Base-by-base conservation (phyloP, 2,888 invertebrate species). In the Leptopilina myrica region DNA sequence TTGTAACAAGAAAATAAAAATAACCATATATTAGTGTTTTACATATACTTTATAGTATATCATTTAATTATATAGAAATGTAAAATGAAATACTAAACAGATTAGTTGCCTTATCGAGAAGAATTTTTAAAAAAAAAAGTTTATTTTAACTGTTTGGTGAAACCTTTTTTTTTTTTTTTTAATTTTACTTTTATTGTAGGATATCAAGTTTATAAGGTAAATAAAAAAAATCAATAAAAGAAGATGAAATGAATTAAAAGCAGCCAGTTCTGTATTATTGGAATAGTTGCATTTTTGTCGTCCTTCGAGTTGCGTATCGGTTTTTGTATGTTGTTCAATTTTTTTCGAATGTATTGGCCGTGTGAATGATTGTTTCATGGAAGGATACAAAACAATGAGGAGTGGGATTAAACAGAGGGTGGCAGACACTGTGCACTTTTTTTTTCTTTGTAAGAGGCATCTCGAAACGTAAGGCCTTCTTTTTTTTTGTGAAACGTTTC, bases 21-120 rank as follows among this genome's bases (percentile, higher is more conserved):
- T 91, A 91, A 91, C 87, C 91, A 88, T 90, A 91, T 91, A 91
- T 91, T 91, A 91, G 90, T 91, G 91, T 91, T 91, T 91, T 91
- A 91, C 91, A 91, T 91, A 91, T 91, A 91, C 91, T 90, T 91
- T 91, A 91, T 90, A 90, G 73, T 73, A 73, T 73, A 73, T 73
- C 88, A 90, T 90, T 90, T 91, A 91, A 88, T 90, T 88, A 59
- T 88, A 59, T 91, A 91, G 90, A 87, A 84, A 87, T 89, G 87
- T 89, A 90, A 89, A 89, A 85, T 87, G 87, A 87, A 85, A 85
- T 88, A 88, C 79, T 75, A 82, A 77, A 79, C 73, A 83, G 81
- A 85, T 91, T 91, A 91, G 89, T 90, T 90, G 91, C 91, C 91
- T 91, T 91, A 90, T 83, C 83, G 84, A 84, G 82, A 82, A 77